Evolutionary conservation across 2,113 vertebrate species (phyloP), one percentile per base, ranked within the genome.

Genomic region (Peromyscus maniculatus): DNA sequence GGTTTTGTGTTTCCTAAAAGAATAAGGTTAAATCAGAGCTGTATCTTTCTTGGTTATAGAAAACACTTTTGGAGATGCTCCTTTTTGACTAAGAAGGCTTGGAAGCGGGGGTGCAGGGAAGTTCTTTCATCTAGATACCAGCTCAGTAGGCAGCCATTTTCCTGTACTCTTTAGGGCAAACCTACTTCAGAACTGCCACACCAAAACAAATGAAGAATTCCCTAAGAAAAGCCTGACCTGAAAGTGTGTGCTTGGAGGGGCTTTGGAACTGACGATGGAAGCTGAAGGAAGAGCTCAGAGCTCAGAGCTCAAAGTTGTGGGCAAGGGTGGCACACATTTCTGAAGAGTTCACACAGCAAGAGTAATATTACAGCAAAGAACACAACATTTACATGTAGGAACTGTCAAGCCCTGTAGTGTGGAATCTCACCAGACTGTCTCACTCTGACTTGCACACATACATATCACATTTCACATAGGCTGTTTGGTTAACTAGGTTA

Each of bases 1-100:
- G 0, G 99, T 99, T 98, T 99, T 99, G 98, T 99, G 99, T 98
- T 99, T 99, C 98, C 99, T 99, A 98, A 97, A 97, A 64, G 92
- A 95, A 96, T 28, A 98, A 97, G 97, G 98, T 78, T 80, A 91
- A 69, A 52, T 87, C 84, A 96, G 69, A 77, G 36, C 90, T 90
- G 95, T 86, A 97, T 87, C 95, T 96, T 86, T 92, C 80, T n/a
- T 92, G 24, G 15, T 97, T 82, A 96, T 22, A 91, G 43, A 89
- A 82, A 82, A 92, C 9, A 57, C 66, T 79, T 89, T 64, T 49
- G 0, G 46, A 72, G 49, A 57, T 21, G 19, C 26, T 86, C 28
- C 31, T 97, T 62, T 52, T 62, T 77, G 84, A 75, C 11, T 36
- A 84, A 66, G 24, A 43, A 91, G 87, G 31, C 86, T 64, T 28